Base-by-base conservation (phyloP, 2,888 invertebrate genomes). In the Stenichneumon culpator region DNA sequence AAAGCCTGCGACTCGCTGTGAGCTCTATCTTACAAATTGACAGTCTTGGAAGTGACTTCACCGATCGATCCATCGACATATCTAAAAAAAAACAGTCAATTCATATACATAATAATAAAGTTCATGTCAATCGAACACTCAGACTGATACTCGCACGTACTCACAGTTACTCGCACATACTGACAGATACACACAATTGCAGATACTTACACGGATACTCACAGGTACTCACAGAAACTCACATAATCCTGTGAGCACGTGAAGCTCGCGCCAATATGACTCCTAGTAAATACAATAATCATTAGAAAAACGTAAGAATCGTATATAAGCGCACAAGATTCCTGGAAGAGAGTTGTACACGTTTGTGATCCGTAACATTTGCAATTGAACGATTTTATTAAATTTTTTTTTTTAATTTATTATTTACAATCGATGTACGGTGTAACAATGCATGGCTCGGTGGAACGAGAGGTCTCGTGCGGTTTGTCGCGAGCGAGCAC, bases 361-460 rank as follows among this genome's bases (percentile, higher is more conserved):
- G 52, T 52, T 52, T 52, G 52, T 52, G 47, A 67, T 77, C 14
- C 52, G 50, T 52, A 39, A 63, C 4, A 44, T 32, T 60, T 36
- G 36, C 65, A 52, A 16, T 52, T 65, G 36, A 25, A 67, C 22
- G 14, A 19, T 2, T 50, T 19, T 50, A 14, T 65, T 16, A 25
- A 3, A 57, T 22, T 22, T 25, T 57, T 22, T 54, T 19, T 11
- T 0, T 22, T 57, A 52, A n/a, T 54, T 7, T 57, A 57, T 57
- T 0, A 57, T 63, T 63, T 63, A 28, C 36, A 65, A 65, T 63
- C 28, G 65, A 16, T 77, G 60, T 82, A 73, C 36, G 32, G 60
- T 78, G 22, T 82, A 78, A 78, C 44, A 60, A 73, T 70, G 82
- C 78, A 82, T 82, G 82, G 60, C 78, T 73, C 69, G 44, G 50